A percentile compares a stretch with the other conserved stretches of the same genome.
These are phyloP conservation scores for Orthosia incerta DNA, from an alignment of 2,888 invertebrate genomes.

Conservation along the genomic window DNA sequence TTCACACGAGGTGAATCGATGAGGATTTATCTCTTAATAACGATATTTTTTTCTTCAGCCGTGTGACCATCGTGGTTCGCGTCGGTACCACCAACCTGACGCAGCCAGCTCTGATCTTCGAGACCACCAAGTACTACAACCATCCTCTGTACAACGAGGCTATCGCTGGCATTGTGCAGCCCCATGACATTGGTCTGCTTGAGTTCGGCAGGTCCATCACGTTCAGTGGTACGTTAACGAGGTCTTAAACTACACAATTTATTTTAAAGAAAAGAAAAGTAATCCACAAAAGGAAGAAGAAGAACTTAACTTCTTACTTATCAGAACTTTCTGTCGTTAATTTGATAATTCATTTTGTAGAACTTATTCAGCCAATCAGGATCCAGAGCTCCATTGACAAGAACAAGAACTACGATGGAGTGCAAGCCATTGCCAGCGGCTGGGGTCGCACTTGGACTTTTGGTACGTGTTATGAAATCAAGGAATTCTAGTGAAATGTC, in stretches of 20 bases:
- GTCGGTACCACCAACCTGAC: conserved; percentile 73
- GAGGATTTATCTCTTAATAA: neutral
- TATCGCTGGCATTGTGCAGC: conserved; percentile 70
- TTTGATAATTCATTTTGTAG: conserved; percentile 19
- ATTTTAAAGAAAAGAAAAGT: too few relatives aligned
- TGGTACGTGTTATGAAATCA: conserved; percentile 27
- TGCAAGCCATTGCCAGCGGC: conserved; percentile 51
- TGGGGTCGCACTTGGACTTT: conserved; percentile 64
- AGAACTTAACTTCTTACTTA: too few relatives aligned
- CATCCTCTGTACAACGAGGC: conserved; percentile 73
- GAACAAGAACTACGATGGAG: conserved; percentile 48
- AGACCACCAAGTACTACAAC: conserved; percentile 77
- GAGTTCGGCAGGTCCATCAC: conserved; percentile 65
- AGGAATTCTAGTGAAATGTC: neutral
- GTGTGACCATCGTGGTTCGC: conserved; percentile 74
- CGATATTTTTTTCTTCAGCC: conserved; percentile 62
- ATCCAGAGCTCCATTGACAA: conserved; percentile 51
- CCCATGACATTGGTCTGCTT: conserved; percentile 76
- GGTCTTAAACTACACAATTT: too few relatives aligned
- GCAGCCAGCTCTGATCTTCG: conserved; percentile 73
- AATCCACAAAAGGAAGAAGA: too few relatives aligned
- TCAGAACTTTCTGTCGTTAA: too few relatives aligned
- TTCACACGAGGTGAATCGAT: too few relatives aligned
- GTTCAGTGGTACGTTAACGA: conserved; percentile 16
- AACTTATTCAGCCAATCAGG: conserved; percentile 56